Percentiles rank a stretch among this genome's conserved stretches.
phyloP scores from a whole-genome alignment of 1,140 invertebrate genomes.

The Oryctes rhinoceros region DNA sequence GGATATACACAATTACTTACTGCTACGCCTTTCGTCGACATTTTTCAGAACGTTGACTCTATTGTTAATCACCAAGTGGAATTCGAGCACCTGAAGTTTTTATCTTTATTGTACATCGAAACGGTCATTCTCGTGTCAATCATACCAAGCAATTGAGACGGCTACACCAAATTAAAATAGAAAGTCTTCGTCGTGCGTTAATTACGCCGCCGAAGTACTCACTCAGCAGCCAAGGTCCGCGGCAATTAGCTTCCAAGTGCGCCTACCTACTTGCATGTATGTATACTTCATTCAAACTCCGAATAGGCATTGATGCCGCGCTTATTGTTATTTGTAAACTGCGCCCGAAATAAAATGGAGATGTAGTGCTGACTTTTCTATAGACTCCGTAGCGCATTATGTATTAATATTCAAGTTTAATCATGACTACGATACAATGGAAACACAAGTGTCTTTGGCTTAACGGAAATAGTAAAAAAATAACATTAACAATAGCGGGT shows the following conservation, averaged over 20 bases:
- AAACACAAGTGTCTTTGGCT: background rate
- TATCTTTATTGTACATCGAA: background rate
- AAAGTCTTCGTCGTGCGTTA: conserved; percentile 12
- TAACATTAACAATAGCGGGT: background rate
- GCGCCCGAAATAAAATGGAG: background rate
- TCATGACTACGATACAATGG: conserved; percentile 23
- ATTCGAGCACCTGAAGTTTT: background rate
- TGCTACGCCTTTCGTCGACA: background rate
- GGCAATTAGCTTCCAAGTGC: background rate
- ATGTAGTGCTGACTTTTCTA: background rate
- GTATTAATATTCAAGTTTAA: conserved; percentile 30
- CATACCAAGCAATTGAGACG: conserved; percentile 7
- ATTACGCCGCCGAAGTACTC: background rate
- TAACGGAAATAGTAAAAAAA: conserved; percentile 16
- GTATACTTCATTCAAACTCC: background rate
- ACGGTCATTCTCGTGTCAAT: conserved; percentile 27
- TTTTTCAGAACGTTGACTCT: background rate
- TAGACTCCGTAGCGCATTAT: background rate
- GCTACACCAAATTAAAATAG: conserved; percentile 34
- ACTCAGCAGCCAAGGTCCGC: conserved; percentile 20
- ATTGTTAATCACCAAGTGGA: conserved; percentile 2
- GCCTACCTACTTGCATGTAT: background rate
- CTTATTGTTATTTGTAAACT: conserved; percentile 1
- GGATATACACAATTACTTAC: too few species aligned
- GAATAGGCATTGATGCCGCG: conserved; percentile 1